Conservation (phyloP, 30 jellyfish, hydroid and myxozoan species). For the Catostylus mosaicus region DNA sequence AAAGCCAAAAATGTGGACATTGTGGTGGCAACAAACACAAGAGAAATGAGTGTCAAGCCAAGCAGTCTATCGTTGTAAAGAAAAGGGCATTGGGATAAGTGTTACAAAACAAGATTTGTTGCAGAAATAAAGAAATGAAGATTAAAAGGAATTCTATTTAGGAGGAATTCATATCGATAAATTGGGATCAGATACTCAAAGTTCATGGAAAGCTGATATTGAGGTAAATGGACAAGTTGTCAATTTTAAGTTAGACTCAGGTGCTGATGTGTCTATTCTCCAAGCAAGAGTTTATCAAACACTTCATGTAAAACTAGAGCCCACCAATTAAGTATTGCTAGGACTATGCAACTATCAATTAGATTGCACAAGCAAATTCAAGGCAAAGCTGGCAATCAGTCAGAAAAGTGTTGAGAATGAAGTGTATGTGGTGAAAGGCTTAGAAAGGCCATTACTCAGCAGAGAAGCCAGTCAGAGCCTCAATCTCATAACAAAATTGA, state of each 20-base stretch:
- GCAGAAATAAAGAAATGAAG: slow-evolving; percentile 2
- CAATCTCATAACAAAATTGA: slow-evolving; percentile 36
- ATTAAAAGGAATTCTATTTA: not conserved
- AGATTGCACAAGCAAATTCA: slow-evolving; percentile 23
- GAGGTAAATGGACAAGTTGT: slow-evolving; percentile 17
- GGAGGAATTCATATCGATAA: slow-evolving; percentile 21
- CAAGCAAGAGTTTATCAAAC: slow-evolving; percentile 14
- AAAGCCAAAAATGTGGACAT: slow-evolving; percentile 9
- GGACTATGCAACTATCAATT: slow-evolving; percentile 36
- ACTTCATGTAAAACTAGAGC: slow-evolving; percentile 16
- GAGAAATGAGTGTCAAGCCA: slow-evolving; percentile 46
- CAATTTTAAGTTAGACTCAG: slow-evolving; percentile 23
- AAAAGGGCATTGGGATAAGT: slow-evolving; percentile 46
- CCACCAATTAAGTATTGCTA: slow-evolving; percentile 14
- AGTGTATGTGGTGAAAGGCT: slow-evolving; percentile 29
- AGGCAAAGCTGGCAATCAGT: slow-evolving; percentile 12
- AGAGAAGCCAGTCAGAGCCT: slow-evolving; percentile 34
- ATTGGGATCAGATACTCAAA: not conserved
- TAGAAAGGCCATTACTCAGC: slow-evolving; percentile 43
- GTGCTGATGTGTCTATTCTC: slow-evolving; percentile 43
- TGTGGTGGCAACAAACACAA: slow-evolving; percentile 27
- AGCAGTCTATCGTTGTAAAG: slow-evolving; percentile 17
- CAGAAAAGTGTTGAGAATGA: not conserved
- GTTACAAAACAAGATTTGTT: slow-evolving; percentile 14
- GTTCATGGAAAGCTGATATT: slow-evolving; percentile 19